phyloP scores from a whole-genome alignment of 1,140 invertebrate genomes.

The Leptopilina clavipes region DNA sequence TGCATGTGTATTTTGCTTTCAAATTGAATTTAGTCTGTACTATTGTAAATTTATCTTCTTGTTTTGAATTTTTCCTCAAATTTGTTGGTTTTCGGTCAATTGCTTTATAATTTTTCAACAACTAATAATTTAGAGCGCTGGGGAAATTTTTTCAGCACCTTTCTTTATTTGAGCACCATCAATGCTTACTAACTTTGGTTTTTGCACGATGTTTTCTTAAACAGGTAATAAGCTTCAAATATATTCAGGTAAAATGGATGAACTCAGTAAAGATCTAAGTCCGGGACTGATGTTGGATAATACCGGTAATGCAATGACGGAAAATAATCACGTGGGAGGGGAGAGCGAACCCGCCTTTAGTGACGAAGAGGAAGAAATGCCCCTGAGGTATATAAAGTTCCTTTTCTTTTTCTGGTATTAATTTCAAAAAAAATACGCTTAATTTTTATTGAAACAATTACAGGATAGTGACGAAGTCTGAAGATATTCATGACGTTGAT shows the following conservation, averaged over 20 bases:
- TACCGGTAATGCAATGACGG: slow-evolving; percentile 57
- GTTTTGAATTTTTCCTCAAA: neutral
- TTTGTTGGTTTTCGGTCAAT: neutral
- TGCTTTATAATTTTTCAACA: neutral
- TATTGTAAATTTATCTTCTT: no score
- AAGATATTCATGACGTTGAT: slow-evolving; percentile 91
- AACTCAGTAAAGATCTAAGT: slow-evolving; percentile 76
- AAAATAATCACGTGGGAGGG: slow-evolving; percentile 75
- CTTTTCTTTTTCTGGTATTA: neutral
- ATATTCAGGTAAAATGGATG: slow-evolving; percentile 75
- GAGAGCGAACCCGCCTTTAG: slow-evolving; percentile 84
- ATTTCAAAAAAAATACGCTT: no score
- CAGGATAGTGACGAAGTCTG: slow-evolving; percentile 70
- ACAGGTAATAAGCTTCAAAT: slow-evolving; percentile 72
- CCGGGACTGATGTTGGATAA: slow-evolving; percentile 71
- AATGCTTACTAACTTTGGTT: slow-evolving; percentile 69
- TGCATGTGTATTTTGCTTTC: slow-evolving; percentile 34
- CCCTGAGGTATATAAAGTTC: slow-evolving; percentile 61
- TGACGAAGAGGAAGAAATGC: slow-evolving; percentile 84
- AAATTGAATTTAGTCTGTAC: no score
- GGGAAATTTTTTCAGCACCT: slow-evolving; percentile 21
- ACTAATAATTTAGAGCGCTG: slow-evolving; percentile 16
- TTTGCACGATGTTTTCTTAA: slow-evolving; percentile 65
- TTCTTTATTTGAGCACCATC: slow-evolving; percentile 56
- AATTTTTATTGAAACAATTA: slow-evolving; percentile 37